Conservation (phyloP, 2,888 invertebrate species). For the Cheilosia soror region DNA sequence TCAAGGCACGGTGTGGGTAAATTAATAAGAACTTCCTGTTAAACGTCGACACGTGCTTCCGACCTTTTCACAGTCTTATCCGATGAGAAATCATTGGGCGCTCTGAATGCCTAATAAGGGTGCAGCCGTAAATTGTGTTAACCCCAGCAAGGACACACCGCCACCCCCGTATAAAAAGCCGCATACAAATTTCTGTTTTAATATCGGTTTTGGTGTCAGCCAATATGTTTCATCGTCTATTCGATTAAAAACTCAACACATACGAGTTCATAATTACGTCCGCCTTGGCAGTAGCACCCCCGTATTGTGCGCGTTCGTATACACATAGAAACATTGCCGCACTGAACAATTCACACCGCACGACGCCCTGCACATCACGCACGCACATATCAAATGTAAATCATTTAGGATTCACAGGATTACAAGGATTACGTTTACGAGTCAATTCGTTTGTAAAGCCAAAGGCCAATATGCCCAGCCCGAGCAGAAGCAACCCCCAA, state of each 20-base stretch:
- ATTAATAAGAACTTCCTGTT: conserved; percentile 75
- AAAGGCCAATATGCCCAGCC: conserved; percentile 67
- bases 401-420: conserved; percentile 75
- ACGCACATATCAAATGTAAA: conserved; percentile 75
- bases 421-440: conserved; percentile 75
- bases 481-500: conserved; percentile 48
- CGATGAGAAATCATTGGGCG: conserved; percentile 38
- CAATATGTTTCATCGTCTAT: conserved; percentile 71
- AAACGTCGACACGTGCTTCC: conserved; percentile 74
- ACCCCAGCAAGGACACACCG: conserved; percentile 54
- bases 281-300: conserved; percentile 28
- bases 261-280: conserved; percentile 57
- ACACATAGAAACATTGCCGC: conserved; percentile 30
- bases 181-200: conserved; percentile 72
- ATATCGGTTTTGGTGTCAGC: conserved; percentile 74
- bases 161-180: conserved; percentile 12
- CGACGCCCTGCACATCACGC: conserved; percentile 43
- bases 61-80: conserved; percentile 52
- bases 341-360: conserved; percentile 31
- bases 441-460: conserved; percentile 74
- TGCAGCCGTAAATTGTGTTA: conserved; percentile 72
- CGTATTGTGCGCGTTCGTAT: background rate
- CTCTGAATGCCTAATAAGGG: conserved; percentile 72
- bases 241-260: conserved; percentile 72
- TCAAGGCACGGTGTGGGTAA: conserved; percentile 46